phyloP scores from a whole-genome alignment of 2,888 invertebrate genomes.

The Arrhopalites spinosus region DNA sequence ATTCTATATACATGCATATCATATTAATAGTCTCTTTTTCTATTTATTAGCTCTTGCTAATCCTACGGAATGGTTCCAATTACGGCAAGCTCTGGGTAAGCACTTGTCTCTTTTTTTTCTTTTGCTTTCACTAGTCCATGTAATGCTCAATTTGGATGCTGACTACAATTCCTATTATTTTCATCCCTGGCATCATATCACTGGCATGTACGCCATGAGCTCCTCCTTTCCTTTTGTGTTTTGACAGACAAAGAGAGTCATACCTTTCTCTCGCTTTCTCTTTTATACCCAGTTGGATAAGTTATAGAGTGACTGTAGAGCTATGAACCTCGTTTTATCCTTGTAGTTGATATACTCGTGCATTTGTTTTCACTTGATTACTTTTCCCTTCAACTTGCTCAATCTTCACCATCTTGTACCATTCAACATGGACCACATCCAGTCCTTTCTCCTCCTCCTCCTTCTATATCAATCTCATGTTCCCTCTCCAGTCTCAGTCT shows the following conservation, averaged over 20 bases:
- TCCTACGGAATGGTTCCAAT: conserved; percentile 50
- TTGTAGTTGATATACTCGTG: background rate
- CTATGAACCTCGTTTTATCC: background rate
- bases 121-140: background rate
- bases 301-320: background rate
- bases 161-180: no score
- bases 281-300: background rate
- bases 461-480: background rate
- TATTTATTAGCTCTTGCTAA: conserved; percentile 54
- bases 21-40: no score
- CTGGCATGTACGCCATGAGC: background rate
- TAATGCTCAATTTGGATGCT: background rate
- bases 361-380: conserved; percentile 25
- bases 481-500: background rate
- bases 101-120: background rate
- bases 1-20: no score
- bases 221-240: background rate
- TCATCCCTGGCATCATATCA: background rate
- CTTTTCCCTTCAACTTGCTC: background rate
- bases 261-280: background rate
- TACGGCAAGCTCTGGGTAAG: conserved; percentile 51
- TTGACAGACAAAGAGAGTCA: background rate
- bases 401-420: background rate
- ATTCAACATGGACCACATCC: background rate
- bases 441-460: background rate